Percentiles rank a stretch among this genome's conserved stretches.
phyloP scores from a whole-genome alignment of 2,888 invertebrate genomes.

The Zele albiditarsus region DNA sequence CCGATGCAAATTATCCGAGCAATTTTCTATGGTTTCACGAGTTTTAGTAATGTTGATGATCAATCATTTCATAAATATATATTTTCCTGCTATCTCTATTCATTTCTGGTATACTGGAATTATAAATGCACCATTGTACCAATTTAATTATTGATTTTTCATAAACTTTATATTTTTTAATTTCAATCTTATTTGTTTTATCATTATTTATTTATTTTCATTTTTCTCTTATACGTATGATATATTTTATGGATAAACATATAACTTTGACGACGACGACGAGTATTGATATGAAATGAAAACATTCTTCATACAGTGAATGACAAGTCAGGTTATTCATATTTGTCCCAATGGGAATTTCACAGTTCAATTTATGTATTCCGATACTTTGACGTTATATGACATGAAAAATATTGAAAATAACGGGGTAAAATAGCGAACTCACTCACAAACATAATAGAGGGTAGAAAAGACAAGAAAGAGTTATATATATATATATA shows the following conservation, averaged over 20 bases:
- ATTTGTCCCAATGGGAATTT: not conserved
- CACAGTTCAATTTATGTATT: too few relatives aligned
- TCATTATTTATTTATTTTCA: not conserved
- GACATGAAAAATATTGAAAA: not conserved
- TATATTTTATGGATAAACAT: not conserved
- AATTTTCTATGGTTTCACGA: conserved; percentile 46
- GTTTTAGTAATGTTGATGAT: conserved; percentile 48
- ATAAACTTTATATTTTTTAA: too few relatives aligned
- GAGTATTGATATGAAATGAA: not conserved
- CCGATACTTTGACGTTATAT: not conserved
- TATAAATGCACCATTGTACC: too few relatives aligned
- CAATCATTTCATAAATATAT: conserved; percentile 45
- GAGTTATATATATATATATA: not conserved
- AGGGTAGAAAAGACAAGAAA: not conserved
- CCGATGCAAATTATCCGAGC: conserved; percentile 52
- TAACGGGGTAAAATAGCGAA: not conserved
- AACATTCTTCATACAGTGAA: not conserved
- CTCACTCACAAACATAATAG: not conserved
- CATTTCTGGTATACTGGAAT: not conserved
- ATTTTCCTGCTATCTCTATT: not conserved
- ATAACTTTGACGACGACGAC: not conserved
- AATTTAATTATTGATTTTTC: too few relatives aligned
- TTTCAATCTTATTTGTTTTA: not conserved
- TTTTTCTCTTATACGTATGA: not conserved
- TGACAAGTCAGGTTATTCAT: not conserved